These are phyloP conservation scores for Macrotrachela quadricornifera DNA, from an alignment of 1,140 invertebrate genomes.

Conservation along the genomic window DNA sequence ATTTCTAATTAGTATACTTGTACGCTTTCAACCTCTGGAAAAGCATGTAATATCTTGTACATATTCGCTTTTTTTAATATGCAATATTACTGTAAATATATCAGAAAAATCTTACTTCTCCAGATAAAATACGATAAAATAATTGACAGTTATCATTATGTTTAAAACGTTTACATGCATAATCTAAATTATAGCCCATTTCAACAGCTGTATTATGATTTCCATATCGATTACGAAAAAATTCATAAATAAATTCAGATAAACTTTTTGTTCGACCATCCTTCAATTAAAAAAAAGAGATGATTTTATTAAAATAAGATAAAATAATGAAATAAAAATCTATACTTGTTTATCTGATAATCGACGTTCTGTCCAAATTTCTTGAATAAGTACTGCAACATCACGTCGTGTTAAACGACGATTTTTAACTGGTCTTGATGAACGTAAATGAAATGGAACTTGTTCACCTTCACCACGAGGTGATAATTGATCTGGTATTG, in stretches of 20 bases:
- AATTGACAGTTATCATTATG: neutral
- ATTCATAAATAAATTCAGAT: neutral
- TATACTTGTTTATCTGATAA: neutral
- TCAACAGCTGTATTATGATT: neutral
- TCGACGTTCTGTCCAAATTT: slow-evolving; percentile 1
- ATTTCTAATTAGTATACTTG: too few species aligned
- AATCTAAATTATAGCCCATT: slow-evolving; percentile 1
- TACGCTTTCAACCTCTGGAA: too few species aligned
- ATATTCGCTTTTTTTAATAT: too few species aligned
- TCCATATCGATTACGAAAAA: neutral
- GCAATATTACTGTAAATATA: too few species aligned
- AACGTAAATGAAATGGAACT: slow-evolving; percentile 2
- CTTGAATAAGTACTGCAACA: neutral
- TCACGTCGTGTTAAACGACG: slow-evolving; percentile 4
- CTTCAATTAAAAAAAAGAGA: neutral
- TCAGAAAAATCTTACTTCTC: too few species aligned
- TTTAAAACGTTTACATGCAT: neutral
- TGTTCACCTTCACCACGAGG: neutral
- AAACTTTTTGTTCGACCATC: neutral
- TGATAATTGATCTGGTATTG: neutral
- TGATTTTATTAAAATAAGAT: neutral
- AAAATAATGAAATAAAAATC: neutral
- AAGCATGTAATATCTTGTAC: too few species aligned
- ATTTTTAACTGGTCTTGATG: neutral
- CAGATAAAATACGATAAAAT: slow-evolving; percentile 3